Evolutionary conservation across 2,113 vertebrate species (phyloP), one percentile per base, ranked within the genome.

Genomic region (Cryptomyrus ogoouensis): DNA sequence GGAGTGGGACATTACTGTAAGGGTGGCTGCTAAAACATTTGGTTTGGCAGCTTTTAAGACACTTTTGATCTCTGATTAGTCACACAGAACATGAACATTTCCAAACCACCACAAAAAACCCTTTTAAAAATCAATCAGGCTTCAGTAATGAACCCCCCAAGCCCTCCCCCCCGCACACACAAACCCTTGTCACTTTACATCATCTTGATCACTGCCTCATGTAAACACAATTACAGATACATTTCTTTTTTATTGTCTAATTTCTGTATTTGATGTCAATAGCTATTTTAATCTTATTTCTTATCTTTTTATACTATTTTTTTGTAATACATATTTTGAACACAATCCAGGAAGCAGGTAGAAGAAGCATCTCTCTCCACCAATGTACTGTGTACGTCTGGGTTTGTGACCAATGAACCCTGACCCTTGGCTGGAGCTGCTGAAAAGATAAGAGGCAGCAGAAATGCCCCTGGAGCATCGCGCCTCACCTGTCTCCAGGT

Each of bases 401-500:
- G 53, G 62, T 70, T 12, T 70, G n/a, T 70, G 62, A 4, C 56
- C 56, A n/a, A 10, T 62, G 56, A 62, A 62, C 9, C 9, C 2
- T 27, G n/a, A 27, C 9, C 9, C 62, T 62, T 27, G 9, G 31
- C 27, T 31, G 27, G 62, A 70, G 62, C 62, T 70, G n/a, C n/a
- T 70, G 62, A 12, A 12, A 31, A 31, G 62, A 4, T 24, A 39
- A 42, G 44, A 77, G 39, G 47, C 52, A 74, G 90, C 56, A 87
- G 88, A 42, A 88, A 31, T 66, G 46, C 83, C 86, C 87, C 52
- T n/a, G 21, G 24, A 8, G 21, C 17, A 24, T 27, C 27, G 1
- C 12, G 89, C 19, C 89, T 91, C 91, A 96, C 96, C 94, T 27
- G 93, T 44, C 44, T 95, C 93, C 91, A 89, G 91, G 53, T 96